Conservation (phyloP, 2,888 invertebrate genomes). For the Resseliella maxima region DNA sequence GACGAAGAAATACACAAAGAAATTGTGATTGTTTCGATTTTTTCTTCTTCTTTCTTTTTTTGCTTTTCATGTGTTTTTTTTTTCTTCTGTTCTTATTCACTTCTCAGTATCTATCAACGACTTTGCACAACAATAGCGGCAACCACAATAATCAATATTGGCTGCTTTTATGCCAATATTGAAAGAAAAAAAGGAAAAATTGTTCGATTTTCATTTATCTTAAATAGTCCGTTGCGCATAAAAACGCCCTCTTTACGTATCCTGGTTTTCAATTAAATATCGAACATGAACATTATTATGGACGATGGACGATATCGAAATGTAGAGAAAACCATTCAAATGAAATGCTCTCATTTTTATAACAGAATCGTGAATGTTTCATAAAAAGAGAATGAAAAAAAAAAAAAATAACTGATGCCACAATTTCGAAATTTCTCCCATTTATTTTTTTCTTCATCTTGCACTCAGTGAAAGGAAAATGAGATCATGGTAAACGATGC, state of each 20-base stretch:
- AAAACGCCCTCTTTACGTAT: not conserved
- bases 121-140: not conserved
- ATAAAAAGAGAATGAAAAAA: too few species aligned
- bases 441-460: not conserved
- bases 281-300: not conserved
- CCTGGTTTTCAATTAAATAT: not conserved
- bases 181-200: not conserved
- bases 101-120: not conserved
- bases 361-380: not conserved
- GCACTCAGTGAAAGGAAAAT: not conserved
- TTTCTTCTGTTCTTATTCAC: not conserved
- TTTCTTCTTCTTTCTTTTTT: not conserved
- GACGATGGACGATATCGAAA: not conserved
- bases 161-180: not conserved
- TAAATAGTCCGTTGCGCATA: not conserved
- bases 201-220: not conserved
- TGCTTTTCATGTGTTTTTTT: too few species aligned
- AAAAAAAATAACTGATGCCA: not conserved
- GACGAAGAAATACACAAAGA: not conserved
- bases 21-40: not conserved
- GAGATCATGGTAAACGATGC: not conserved
- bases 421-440: not conserved
- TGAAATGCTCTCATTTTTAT: not conserved
- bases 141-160: slow-evolving; percentile 9
- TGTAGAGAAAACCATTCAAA: not conserved